phyloP scores from a whole-genome alignment of 2,113 vertebrate genomes.

The Calyptomena viridis region DNA sequence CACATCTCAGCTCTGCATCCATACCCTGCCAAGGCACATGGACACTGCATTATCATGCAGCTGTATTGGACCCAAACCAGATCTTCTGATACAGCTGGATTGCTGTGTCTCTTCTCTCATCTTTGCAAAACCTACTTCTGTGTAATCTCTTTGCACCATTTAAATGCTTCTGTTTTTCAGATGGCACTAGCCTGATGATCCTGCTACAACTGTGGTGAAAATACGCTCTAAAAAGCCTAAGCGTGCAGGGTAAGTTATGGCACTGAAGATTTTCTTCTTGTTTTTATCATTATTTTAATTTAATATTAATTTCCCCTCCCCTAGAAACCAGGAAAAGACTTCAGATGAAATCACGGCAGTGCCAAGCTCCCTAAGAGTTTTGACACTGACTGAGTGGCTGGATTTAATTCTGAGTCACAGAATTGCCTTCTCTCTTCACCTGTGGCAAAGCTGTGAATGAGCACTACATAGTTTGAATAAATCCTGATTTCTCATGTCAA shows the following conservation, averaged over 20 bases:
- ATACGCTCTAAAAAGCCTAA: background rate
- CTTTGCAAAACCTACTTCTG: background rate
- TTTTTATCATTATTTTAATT: background rate
- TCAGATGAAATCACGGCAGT: background rate
- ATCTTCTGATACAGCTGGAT: background rate
- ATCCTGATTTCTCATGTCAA: background rate
- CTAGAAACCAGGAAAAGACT: background rate
- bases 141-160: background rate
- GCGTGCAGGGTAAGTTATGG: background rate
- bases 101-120: background rate
- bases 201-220: background rate
- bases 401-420: conserved; percentile 47
- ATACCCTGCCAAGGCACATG: background rate
- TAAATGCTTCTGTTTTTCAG: background rate
- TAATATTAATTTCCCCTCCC: background rate
- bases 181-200: background rate
- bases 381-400: conserved; percentile 14
- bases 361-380: background rate
- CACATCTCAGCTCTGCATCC: background rate
- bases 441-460: conserved; percentile 46
- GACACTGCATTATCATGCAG: no score
- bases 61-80: no score
- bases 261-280: background rate
- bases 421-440: background rate
- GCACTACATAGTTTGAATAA: conserved; percentile 25